Evolutionary conservation across 92 coral and sea anemone species (phyloP), one percentile per base, ranked within the genome.

Genomic region (Zoanthus gigantus): DNA sequence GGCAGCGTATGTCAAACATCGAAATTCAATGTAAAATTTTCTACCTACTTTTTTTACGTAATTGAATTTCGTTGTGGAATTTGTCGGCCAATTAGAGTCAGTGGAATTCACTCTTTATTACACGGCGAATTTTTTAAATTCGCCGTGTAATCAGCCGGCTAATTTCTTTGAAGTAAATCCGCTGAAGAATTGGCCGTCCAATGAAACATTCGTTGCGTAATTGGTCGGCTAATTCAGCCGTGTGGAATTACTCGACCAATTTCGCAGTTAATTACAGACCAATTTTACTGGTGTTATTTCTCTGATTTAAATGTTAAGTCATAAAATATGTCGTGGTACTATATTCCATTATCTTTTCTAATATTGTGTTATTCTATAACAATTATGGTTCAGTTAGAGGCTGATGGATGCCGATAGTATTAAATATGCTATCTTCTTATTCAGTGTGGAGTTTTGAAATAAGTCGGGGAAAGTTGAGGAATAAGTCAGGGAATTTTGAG

Each of bases 341-440:
- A 58, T 58, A 58, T 58, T 58, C 18, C 65, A 58, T 58, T 58
- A 58, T 58, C 65, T 58, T 58, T 14, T 58, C 65, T 2, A 58
- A 14, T 58, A 18, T 58, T 16, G 18, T 58, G 65, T 58, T 58
- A 58, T 58, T 58, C 65, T 13, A 58, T 58, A 14, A 58, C 7
- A 58, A 58, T 37, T 37, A 4, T n/a, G 31, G 31, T 63, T n/a
- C 31, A 63, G 69, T 63, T 63, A 63, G 69, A 63, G 69, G 69
- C 69, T 1, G 69, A 17, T 61, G 68, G 6, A 63, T 63, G 5
- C 69, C 31, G 69, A 4, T 63, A 17, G 10, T 63, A 63, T 60
- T 17, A n/a, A n/a, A 63, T 63, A 63, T 63, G 69, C 69, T 63
- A 63, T 63, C 69, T n/a, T 63, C 69, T 63, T 3, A 63, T 63